Base-by-base conservation (phyloP, 1,140 invertebrate genomes). In the Venturia canescens region DNA sequence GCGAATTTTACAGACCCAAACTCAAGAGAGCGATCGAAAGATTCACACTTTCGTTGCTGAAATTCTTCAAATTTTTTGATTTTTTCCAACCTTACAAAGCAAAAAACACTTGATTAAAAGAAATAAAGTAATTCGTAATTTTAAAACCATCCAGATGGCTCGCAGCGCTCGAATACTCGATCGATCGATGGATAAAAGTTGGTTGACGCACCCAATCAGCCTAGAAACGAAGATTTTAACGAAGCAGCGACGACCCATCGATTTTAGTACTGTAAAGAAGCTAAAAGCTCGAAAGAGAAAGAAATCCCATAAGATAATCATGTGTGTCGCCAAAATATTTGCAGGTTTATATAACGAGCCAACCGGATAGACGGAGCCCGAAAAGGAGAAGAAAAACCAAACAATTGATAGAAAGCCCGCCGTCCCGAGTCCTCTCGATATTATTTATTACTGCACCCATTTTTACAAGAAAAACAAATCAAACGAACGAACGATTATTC, bases 151-250 rank as follows among this genome's bases (percentile, higher is more conserved):
- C 38, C 91, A 98, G 98, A 88, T 99, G 98, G 98, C 94, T 98
- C 86, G 97, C 97, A 79, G 97, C 97, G 70, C 90, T 99, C 85
- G 97, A 98, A 91, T 98, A 98, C 89, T 98, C 98, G 66, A 98
- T 99, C 89, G 97, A 98, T 92, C 94, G 97, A 86, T 99, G 98
- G 98, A 97, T 99, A 89, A 97, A 98, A 93, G 95, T 97, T 88
- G 95, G 95, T 92, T 96, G 95, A 96, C 89, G 75, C 16, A 38
- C 31, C 21, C 50, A 60, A 74, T 77, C 75, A 77, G 57, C 75
- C 60, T 77, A 77, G 75, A 77, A 77, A 63, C 74, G 74, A 76
- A 63, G 74, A 76, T 76, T 27, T 76, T 63, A 76, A 76, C 74
- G 74, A 76, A 76, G 74, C 74, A 63, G 74, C 74, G 29, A 76